phyloP scores from a whole-genome alignment of 2,113 vertebrate species.

The Pelecanoides urinatrix region DNA sequence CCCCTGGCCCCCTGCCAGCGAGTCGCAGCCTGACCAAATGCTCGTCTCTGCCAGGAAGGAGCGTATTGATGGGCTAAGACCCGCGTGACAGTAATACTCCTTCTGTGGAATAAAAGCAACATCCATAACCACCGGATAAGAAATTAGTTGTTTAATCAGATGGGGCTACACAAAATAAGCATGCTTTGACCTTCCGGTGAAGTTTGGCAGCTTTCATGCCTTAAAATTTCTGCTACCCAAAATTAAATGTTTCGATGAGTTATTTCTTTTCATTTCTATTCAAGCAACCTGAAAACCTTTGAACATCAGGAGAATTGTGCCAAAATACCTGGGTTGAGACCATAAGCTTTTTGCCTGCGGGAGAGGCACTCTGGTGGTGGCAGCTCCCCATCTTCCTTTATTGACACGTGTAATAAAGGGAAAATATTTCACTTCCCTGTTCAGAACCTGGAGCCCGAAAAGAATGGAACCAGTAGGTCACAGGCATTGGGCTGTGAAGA shows the following conservation, averaged over 20 bases:
- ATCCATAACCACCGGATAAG: background rate
- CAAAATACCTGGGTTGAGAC: background rate
- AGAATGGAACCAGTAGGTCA: background rate
- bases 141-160: background rate
- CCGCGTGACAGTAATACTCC: background rate
- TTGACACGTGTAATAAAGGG: background rate
- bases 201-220: background rate
- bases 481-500: background rate
- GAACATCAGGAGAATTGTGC: background rate
- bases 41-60: background rate
- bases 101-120: background rate
- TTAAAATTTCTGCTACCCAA: background rate
- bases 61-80: background rate
- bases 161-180: background rate
- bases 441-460: background rate
- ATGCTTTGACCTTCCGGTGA: background rate
- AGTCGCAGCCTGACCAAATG: background rate
- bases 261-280: background rate
- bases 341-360: background rate
- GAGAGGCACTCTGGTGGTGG: background rate
- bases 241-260: background rate
- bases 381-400: background rate
- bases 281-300: background rate
- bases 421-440: background rate
- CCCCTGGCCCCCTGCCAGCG: accelerated